Conservation (phyloP, 2,888 invertebrate genomes). For the Phalera bucephala region DNA sequence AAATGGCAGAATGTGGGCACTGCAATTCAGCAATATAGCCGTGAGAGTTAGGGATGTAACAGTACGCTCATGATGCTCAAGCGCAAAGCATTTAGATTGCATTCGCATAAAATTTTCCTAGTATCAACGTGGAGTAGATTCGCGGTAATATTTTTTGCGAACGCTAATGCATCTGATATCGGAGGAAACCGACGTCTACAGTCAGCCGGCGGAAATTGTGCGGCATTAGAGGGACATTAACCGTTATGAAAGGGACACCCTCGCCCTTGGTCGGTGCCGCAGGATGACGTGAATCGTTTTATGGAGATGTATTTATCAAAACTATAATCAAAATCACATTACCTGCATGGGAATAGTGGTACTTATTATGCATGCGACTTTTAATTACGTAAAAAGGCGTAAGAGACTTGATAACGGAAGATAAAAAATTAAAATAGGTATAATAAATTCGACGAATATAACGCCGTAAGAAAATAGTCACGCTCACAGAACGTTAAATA, state of each 20-base stretch:
- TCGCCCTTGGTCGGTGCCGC: conserved; percentile 31
- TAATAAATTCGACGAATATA: no score
- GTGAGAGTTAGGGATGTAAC: no score
- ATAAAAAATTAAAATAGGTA: no score
- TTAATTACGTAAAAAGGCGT: no score
- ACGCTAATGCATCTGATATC: conserved; percentile 55
- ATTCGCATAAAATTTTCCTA: conserved; percentile 26
- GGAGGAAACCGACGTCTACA: conserved; percentile 53
- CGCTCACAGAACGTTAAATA: no score
- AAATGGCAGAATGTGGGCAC: no score
- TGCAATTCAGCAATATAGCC: no score
- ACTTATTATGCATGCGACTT: no score
- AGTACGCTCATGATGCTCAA: conserved; percentile 16
- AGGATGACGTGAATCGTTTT: conserved; percentile 25
- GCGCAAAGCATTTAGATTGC: conserved; percentile 19
- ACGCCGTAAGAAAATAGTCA: no score
- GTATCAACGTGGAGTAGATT: conserved; percentile 37
- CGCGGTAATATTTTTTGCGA: conserved; percentile 45
- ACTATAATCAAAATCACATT: conserved; percentile 14
- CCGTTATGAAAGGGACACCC: conserved; percentile 58
- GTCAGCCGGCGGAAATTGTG: conserved; percentile 61
- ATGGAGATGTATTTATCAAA: conserved; percentile 25
- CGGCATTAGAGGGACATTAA: conserved; percentile 66
- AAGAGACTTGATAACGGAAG: no score
- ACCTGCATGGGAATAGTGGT: conserved; percentile 1